A percentile compares a stretch with the other conserved stretches of the same genome.
These are phyloP conservation scores for Platanista minor DNA, from an alignment of 2,113 vertebrate species.

Conservation along the genomic window DNA sequence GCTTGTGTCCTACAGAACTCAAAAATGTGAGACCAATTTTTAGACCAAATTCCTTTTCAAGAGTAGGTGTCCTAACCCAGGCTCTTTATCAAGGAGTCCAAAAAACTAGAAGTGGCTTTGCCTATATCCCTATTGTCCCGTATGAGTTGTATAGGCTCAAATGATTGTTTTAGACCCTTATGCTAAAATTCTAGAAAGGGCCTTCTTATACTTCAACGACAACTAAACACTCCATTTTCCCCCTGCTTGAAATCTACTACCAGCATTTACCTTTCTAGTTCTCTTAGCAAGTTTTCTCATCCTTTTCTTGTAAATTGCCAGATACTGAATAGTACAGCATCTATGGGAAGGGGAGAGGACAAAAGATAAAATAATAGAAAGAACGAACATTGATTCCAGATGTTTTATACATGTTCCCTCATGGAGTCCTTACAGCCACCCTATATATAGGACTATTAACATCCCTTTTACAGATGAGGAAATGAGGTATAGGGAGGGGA, in stretches of 20 bases:
- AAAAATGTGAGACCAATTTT: background rate
- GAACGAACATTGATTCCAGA: background rate
- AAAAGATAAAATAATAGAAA: background rate
- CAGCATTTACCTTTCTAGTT: background rate
- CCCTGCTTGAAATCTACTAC: background rate
- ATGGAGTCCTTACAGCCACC: background rate
- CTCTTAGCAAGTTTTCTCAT: background rate
- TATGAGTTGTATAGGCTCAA: background rate
- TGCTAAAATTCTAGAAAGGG: background rate
- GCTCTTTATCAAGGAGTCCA: background rate
- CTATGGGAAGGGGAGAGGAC: background rate
- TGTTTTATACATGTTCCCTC: background rate
- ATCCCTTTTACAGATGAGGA: background rate
- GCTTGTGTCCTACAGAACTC: background rate
- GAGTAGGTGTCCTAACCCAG: background rate
- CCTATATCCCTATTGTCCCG: background rate
- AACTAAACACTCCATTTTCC: background rate
- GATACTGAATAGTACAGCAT: background rate
- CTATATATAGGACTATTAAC: background rate
- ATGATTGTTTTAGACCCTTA: background rate
- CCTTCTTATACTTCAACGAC: background rate
- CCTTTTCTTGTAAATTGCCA: background rate
- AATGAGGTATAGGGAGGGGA: background rate
- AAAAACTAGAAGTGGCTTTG: background rate
- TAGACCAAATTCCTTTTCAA: background rate